Evolutionary conservation across 1,140 invertebrate genomes (phyloP).

Genomic region (Eufriesea mexicana): DNA sequence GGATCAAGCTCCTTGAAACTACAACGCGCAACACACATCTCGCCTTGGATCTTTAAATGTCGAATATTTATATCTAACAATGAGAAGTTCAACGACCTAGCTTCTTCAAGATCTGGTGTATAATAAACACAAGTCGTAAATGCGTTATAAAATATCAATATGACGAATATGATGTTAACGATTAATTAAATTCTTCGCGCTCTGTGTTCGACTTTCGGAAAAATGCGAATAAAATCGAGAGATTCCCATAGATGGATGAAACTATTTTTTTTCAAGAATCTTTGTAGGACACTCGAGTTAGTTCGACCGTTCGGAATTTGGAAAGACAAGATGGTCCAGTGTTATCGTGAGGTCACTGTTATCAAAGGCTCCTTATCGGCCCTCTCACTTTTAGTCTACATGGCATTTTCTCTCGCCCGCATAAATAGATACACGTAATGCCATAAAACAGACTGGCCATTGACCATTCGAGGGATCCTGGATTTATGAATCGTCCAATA

Average conservation of each 20-base stretch:
- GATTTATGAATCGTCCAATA: constrained; percentile 2
- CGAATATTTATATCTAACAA: not conserved
- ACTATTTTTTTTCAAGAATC: constrained; percentile 31
- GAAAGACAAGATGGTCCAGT: constrained; percentile 46
- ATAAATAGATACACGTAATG: constrained; percentile 32
- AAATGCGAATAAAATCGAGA: not conserved
- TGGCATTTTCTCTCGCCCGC: constrained; percentile 45
- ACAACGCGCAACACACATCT: too few relatives aligned
- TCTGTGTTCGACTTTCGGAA: too few relatives aligned
- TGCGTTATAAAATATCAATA: too few relatives aligned
- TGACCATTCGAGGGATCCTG: not conserved
- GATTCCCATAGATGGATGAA: not conserved
- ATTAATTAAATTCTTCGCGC: too few relatives aligned
- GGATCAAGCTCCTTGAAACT: not conserved
- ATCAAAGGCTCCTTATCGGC: constrained; percentile 59
- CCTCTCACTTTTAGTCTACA: constrained; percentile 53
- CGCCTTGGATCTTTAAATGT: not conserved
- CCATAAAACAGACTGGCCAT: not conserved
- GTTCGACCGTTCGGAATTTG: constrained; percentile 46
- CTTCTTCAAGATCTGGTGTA: not conserved
- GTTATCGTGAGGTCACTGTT: constrained; percentile 70
- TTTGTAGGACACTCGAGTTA: constrained; percentile 44
- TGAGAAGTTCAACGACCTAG: not conserved
- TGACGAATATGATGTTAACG: too few relatives aligned
- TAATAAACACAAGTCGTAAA: not conserved